phyloP scores from a whole-genome alignment of 2,113 vertebrate species.

The Campylomormyrus numenius region DNA sequence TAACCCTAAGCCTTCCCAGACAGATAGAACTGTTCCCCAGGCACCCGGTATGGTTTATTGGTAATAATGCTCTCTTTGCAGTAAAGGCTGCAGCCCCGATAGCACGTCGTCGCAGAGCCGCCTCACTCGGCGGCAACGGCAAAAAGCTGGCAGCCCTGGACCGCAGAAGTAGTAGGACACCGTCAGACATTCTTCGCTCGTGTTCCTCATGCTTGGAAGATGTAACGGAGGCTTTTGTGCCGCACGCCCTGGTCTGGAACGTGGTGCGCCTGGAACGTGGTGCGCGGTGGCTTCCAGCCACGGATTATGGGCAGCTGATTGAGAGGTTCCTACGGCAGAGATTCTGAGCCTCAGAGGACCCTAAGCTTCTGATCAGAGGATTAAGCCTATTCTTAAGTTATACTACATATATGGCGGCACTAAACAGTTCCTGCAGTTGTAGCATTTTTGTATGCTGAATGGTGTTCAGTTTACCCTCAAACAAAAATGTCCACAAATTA shows the following conservation, averaged over 20 bases:
- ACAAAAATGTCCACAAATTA: background rate
- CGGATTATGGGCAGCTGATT: background rate
- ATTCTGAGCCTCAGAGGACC: background rate
- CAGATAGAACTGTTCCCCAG: background rate
- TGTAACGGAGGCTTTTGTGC: background rate
- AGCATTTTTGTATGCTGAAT: background rate
- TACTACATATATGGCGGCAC: background rate
- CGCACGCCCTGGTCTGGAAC: background rate
- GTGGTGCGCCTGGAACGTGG: background rate
- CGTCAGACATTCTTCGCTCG: background rate
- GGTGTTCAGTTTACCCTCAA: background rate
- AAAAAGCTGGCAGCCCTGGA: background rate
- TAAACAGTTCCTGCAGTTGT: background rate
- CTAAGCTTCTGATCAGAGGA: background rate
- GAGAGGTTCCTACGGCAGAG: background rate
- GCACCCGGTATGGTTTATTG: background rate
- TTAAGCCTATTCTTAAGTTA: background rate
- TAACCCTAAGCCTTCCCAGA: background rate
- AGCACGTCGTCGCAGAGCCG: background rate
- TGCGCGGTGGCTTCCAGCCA: background rate
- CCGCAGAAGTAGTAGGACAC: background rate
- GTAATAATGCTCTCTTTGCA: background rate
- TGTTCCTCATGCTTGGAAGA: background rate
- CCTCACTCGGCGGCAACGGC: accelerated
- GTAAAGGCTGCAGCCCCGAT: background rate